Base-by-base conservation (phyloP, 2,113 vertebrate genomes). In the Rhynchopsitta pachyrhyncha region DNA sequence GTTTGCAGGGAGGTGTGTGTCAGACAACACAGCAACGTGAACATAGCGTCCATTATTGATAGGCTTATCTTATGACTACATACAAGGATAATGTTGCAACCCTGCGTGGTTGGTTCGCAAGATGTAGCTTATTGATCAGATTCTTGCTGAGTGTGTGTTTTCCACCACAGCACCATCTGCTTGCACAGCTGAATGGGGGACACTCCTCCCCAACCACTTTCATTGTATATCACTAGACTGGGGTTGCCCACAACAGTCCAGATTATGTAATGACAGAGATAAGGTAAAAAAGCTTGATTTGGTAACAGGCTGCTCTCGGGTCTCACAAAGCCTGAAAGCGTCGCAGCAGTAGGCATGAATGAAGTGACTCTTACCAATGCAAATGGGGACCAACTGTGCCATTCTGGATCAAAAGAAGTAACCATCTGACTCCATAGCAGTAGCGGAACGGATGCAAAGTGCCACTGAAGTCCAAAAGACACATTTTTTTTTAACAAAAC, bases 1-100 rank as follows among this genome's bases (percentile, higher is more conserved):
- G 1, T n/a, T 52, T 52, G 50, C 52, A 62, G 49, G 63, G 25
- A 68, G 50, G 17, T 46, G 71, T 29, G 23, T 16, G 49, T 24
- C 37, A 70, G 68, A 74, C 64, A 77, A 13, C 64, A 31, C 10
- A 57, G 42, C 25, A 53, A 70, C 13, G 7, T 0, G 4, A 57
- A 49, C 35, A 28, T 2, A 2, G 11, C 9, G 19, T 10, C 37
- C 66, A 6, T 9, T 41, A 57, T 1, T 22, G 44, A 69, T 12
- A 20, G 0, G 13, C 7, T 1, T n/a, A 44, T 41, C 80, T 44
- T 49, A 18, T 0, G 0, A 39, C 59, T 59, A n/a, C 11, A 4
- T 47, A 39, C 3, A 33, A 76, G 44, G 64, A 67, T 17, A 12
- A 10, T 16, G 49, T 5, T n/a, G 46, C 46, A 67, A 31, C 33